Base-by-base conservation (phyloP, 2,113 vertebrate species). In the Pseudopodoces humilis region DNA sequence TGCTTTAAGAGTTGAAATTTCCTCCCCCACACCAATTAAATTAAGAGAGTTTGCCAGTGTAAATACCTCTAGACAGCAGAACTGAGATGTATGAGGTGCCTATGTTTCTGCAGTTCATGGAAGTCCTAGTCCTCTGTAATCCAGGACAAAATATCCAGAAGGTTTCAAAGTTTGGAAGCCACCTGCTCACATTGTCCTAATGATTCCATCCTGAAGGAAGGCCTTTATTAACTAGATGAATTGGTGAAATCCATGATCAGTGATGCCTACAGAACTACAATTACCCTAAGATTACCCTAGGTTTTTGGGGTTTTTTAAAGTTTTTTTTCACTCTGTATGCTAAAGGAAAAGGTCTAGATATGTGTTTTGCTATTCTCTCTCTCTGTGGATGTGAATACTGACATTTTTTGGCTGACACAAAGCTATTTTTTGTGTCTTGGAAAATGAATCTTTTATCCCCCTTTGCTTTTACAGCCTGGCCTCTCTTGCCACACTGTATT, bases 11-110 rank as follows among this genome's bases (percentile, higher is more conserved):
- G 10, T 5, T 49, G 16, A 83, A 17, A 6, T 28, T 31, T 25
- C 6, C 5, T 1, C 8, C 4, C 1, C 2, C 6, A 6, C 7
- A 10, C 6, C 15, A 18, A 11, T 22, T 11, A 80, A 72, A 65
- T 37, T 44, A 33, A 79, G 24, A 75, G 13, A 46, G 53, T 21
- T 67, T 88, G 33, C 14, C 16, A 39, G 35, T 10, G 19, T 67
- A 71, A 63, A 68, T 47, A 68, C 9, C 17, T 12, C 22, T 30
- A 16, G 55, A 58, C 15, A 72, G 39, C 27, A 59, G 35, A 76
- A 35, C 25, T 35, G 31, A 58, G 16, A 35, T 20, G 19, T 50
- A 3, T 76, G 52, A 85, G 9, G 5, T 68, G 33, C 15, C 21
- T 33, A 4, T 24, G 13, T 60, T 93, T 62, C 75, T 88, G 24